Base-by-base conservation (phyloP, 2,113 vertebrate genomes). In the Terrapene triunguis region DNA sequence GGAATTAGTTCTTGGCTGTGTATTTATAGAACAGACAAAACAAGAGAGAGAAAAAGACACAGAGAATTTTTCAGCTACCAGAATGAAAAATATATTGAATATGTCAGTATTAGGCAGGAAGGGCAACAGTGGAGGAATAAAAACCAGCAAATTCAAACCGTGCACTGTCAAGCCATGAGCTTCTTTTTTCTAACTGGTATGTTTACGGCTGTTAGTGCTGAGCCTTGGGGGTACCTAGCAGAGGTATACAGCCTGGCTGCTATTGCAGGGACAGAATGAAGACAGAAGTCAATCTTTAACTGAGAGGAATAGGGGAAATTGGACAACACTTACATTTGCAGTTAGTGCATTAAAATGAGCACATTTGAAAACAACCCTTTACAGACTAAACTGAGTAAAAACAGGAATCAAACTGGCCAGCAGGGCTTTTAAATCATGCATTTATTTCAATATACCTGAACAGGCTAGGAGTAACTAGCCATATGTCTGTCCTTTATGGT, bases 21-120 rank as follows among this genome's bases (percentile, higher is more conserved):
- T 86, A 62, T 86, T 97, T 92, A 95, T 3, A 85, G 38, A 85
- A 38, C 21, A 96, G 62, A 95, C 8, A 88, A 79, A 87, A 93
- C 22, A 90, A 38, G 85, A 92, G 83, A 35, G 22, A 54, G 29
- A 54, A 4, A 88, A 76, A 89, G 8, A 84, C 12, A 88, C 74
- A 32, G 32, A 88, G n/a, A 84, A 53, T 57, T 24, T 35, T 47
- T 44, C 24, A 57, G 3, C 50, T 86, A 51, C 55, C 65, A 92
- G 42, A 84, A 79, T 85, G 84, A 83, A 54, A 69, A 62, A 82
- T 35, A 21, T 69, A 29, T 25, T 94, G 93, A 76, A 91, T 89
- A 50, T 85, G 79, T 91, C 55, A 96, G 65, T 88, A 4, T 48
- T 76, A 69, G 90, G 87, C 2, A 96, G 35, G 42, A 88, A 96